Percentiles rank a stretch among this genome's conserved stretches.
Conservation (phyloP, 2,113 vertebrate species). For the Megaceryle maxima region DNA sequence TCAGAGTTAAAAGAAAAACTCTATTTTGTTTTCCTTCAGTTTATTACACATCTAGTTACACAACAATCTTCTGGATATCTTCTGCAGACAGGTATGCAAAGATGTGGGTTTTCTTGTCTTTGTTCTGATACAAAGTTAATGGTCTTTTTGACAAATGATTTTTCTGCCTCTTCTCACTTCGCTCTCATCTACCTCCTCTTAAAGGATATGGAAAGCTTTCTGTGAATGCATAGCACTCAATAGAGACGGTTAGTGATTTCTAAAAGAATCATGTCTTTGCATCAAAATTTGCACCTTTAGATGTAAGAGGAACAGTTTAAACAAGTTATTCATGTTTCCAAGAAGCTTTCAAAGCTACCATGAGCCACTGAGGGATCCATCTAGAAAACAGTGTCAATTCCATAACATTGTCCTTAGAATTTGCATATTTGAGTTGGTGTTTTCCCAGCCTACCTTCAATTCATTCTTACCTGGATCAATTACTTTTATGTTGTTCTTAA, state of each 20-base stretch:
- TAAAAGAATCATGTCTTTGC: background rate
- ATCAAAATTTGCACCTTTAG: background rate
- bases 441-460: background rate
- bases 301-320: background rate
- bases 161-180: background rate
- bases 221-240: background rate
- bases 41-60: background rate
- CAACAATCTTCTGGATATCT: background rate
- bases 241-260: background rate
- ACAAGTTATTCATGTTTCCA: background rate
- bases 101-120: background rate
- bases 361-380: background rate
- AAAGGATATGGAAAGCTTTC: background rate
- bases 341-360: background rate
- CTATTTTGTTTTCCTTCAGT: background rate
- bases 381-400: background rate
- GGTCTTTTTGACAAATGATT: background rate
- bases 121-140: background rate
- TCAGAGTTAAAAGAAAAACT: background rate
- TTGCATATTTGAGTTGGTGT: background rate
- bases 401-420: background rate
- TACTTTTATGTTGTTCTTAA: slow-evolving; percentile 93
- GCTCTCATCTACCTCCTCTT: background rate
- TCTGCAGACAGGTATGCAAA: background rate
- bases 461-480: slow-evolving; percentile 86